These are phyloP conservation scores for Neelides folsomi DNA, from an alignment of 2,888 invertebrate genomes.

Conservation along the genomic window DNA sequence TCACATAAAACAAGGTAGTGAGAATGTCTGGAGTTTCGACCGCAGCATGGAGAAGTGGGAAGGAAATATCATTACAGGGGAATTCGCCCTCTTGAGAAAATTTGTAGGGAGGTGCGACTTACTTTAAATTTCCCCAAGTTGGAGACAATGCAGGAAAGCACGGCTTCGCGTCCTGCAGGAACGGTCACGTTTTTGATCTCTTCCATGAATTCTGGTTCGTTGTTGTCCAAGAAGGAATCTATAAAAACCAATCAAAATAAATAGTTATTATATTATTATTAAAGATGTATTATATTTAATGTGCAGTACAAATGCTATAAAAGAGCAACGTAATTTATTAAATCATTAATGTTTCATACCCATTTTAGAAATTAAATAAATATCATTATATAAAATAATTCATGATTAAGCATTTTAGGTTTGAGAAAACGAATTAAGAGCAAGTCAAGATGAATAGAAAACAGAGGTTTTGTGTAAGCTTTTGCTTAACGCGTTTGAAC, in stretches of 20 bases:
- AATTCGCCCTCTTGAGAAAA: conserved; percentile 2
- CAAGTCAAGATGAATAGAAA: background rate
- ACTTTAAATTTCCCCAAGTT: conserved; percentile 64
- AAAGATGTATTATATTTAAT: too few relatives aligned
- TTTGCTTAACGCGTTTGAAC: background rate
- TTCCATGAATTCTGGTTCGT: conserved; percentile 53
- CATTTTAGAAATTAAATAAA: too few relatives aligned
- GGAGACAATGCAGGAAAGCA: conserved; percentile 57
- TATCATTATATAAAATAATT: too few relatives aligned
- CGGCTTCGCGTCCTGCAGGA: conserved; percentile 57
- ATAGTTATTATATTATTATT: conserved; percentile 1
- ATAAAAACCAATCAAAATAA: conserved; percentile 4
- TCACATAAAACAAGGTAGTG: conserved; percentile 29
- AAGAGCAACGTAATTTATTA: conserved; percentile 3
- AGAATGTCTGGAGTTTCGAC: background rate
- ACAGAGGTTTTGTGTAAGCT: background rate
- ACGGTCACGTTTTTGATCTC: conserved; percentile 61
- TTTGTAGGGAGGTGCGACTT: conserved; percentile 32
- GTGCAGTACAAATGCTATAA: too few relatives aligned
- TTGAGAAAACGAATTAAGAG: too few relatives aligned
- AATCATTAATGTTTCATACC: conserved; percentile 5
- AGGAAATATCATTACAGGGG: background rate
- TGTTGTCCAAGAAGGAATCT: conserved; percentile 36
- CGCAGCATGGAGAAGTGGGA: background rate
- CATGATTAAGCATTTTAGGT: too few relatives aligned